A percentile compares a stretch with the other conserved stretches of the same genome.
Conservation (phyloP, 2,888 invertebrate genomes). For the Resseliella maxima region DNA sequence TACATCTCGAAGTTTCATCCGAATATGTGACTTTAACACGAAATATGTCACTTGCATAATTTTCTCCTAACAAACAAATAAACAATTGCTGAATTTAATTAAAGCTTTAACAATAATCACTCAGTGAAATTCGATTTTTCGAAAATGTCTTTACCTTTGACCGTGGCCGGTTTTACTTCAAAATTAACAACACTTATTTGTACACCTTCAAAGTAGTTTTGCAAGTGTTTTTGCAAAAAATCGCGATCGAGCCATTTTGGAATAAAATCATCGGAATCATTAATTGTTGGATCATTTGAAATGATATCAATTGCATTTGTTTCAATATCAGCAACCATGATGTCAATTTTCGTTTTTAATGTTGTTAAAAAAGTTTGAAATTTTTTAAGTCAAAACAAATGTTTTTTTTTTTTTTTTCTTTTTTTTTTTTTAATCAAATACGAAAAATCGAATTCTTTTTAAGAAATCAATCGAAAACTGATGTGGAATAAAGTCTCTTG, state of each 20-base stretch:
- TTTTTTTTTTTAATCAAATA: no score
- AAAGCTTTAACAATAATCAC: no score
- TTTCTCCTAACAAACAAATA: no score
- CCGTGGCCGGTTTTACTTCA: constrained; percentile 61
- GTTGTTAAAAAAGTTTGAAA: no score
- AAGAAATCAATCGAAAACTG: no score
- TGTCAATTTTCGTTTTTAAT: neutral
- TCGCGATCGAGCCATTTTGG: constrained; percentile 52
- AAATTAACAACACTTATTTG: neutral
- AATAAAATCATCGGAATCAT: constrained; percentile 2
- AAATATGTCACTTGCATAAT: constrained; percentile 62
- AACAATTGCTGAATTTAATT: no score
- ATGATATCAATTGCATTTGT: neutral
- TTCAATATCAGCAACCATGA: neutral
- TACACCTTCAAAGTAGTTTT: neutral
- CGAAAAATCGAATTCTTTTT: no score
- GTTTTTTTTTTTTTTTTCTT: no score
- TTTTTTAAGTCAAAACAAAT: no score
- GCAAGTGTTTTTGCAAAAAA: constrained; percentile 45
- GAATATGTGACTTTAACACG: constrained; percentile 59
- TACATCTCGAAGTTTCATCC: neutral
- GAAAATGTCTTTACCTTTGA: no score
- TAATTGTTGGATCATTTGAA: neutral
- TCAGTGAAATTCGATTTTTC: no score
- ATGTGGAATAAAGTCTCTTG: no score